Conservation (phyloP, 2,888 invertebrate species). For the Lymantria dispar region DNA sequence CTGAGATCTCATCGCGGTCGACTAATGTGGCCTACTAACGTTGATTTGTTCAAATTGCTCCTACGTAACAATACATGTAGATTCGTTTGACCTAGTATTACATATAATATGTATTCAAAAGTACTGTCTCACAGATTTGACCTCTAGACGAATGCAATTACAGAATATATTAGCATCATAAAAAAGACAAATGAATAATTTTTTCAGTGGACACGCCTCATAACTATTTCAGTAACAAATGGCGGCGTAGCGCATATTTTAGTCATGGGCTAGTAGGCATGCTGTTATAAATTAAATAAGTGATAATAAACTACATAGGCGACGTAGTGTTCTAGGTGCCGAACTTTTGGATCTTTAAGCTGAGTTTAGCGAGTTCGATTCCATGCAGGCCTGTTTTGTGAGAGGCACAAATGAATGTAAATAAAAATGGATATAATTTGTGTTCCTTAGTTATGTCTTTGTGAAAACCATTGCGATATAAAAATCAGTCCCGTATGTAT, state of each 20-base stretch:
- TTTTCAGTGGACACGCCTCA: constrained; percentile 4
- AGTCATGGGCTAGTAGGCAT: constrained; percentile 17
- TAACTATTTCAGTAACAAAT: constrained; percentile 9
- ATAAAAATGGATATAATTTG: not conserved
- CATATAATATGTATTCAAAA: constrained; percentile 31
- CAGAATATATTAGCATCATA: constrained; percentile 10
- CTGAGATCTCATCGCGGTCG: constrained; percentile 29
- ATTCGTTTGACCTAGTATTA: constrained; percentile 61
- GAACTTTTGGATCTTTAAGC: not conserved
- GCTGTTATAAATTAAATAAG: constrained; percentile 17
- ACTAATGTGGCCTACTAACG: constrained; percentile 65
- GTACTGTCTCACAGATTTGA: constrained; percentile 27
- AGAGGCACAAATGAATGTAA: not conserved
- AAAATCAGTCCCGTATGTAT: too few relatives aligned
- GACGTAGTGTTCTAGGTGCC: not conserved
- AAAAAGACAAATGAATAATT: constrained; percentile 10
- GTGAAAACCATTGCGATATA: too few relatives aligned
- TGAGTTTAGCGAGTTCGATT: not conserved
- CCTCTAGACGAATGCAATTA: constrained; percentile 20
- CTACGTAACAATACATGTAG: constrained; percentile 47
- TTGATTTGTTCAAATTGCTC: constrained; percentile 73
- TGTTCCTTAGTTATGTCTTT: too few relatives aligned
- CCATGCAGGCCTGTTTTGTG: not conserved
- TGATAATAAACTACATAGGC: not conserved
- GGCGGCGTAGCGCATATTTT: constrained; percentile 5